phyloP scores from a whole-genome alignment of 2,113 vertebrate genomes.

The Cricetomys ansorgei region DNA sequence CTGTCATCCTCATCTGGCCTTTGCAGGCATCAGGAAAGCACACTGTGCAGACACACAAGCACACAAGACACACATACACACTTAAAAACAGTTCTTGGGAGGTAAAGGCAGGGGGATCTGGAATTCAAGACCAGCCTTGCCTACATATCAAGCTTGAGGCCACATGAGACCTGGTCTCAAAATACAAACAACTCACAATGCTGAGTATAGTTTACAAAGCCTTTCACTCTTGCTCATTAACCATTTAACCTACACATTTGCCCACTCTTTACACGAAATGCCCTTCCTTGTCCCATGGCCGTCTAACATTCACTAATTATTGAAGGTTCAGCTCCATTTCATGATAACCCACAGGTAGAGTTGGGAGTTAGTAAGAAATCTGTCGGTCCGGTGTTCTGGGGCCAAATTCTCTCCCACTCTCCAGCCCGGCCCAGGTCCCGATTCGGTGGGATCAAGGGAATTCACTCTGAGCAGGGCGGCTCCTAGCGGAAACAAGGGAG shows the following conservation, averaged over 20 bases:
- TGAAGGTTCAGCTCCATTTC: constrained; percentile 44
- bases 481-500: no score
- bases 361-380: constrained; percentile 36
- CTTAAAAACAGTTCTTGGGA: neutral
- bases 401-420: no score
- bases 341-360: neutral
- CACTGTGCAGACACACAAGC: neutral
- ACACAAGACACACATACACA: neutral
- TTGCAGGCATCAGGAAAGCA: neutral
- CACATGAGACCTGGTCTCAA: neutral
- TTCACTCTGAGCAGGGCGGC: no score
- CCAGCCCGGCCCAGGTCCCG: no score
- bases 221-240: constrained; percentile 58
- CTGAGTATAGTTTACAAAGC: neutral
- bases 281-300: neutral
- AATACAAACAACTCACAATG: constrained; percentile 18
- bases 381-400: no score
- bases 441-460: no score
- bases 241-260: neutral
- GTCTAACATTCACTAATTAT: neutral
- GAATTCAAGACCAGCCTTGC: neutral
- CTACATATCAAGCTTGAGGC: neutral
- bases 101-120: neutral
- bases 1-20: neutral
- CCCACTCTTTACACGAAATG: constrained; percentile 16